These are phyloP conservation scores for Hipposideros larvatus DNA, from an alignment of 2,797 vertebrate genomes.

Conservation along the genomic window DNA sequence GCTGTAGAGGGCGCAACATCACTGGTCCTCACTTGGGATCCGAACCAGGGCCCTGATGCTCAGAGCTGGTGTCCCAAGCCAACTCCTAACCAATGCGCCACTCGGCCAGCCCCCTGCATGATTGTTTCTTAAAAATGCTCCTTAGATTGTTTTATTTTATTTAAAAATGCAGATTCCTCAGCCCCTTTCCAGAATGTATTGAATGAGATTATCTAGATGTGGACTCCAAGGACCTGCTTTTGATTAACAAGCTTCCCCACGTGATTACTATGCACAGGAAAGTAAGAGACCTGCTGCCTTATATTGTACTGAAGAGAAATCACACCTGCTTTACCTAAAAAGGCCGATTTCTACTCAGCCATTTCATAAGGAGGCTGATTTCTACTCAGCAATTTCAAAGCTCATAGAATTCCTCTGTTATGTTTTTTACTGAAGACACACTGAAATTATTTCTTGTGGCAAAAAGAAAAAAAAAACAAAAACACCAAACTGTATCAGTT, in stretches of 20 bases:
- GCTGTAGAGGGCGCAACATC: too few relatives aligned
- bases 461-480: not conserved
- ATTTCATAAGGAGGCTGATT: not conserved
- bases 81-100: too few relatives aligned
- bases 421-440: not conserved
- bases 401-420: not conserved
- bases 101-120: too few relatives aligned
- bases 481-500: not conserved
- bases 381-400: not conserved
- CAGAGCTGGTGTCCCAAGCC: too few relatives aligned
- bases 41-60: too few relatives aligned
- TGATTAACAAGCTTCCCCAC: not conserved
- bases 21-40: too few relatives aligned
- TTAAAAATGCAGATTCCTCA: not conserved
- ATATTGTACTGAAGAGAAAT: not conserved
- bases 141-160: conserved; percentile 26
- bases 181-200: not conserved
- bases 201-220: not conserved
- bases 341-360: not conserved
- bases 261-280: too few relatives aligned
- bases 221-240: not conserved
- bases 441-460: not conserved
- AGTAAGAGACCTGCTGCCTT: too few relatives aligned
- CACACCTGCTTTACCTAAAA: not conserved
- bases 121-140: not conserved